Base-by-base conservation (phyloP, 2,113 vertebrate genomes). In the Albula goreensis region DNA sequence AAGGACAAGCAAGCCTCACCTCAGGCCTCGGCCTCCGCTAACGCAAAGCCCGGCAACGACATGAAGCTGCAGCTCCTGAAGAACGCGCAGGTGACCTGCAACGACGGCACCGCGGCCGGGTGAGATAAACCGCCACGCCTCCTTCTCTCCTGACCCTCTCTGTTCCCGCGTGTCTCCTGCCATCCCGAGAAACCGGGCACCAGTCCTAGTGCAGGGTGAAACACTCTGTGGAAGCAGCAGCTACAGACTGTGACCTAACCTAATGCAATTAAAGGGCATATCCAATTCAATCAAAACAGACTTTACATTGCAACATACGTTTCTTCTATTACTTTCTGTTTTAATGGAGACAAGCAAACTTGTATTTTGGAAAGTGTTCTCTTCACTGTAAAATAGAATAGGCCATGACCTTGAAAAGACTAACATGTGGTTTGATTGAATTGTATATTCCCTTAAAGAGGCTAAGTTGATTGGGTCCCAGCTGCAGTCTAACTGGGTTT, bases 21-120 rank as follows among this genome's bases (percentile, higher is more conserved):
- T 12, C 94, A 89, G 88, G 60, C 60, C 84, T 91, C 3, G 53
- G 53, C 85, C 50, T 85, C 50, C 4, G 31, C 77, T 0, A 22
- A 81, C 41, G 51, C 82, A 66, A 92, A 92, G 86, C 22, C 84
- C 8, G 41, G 50, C 2, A 91, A 94, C 15, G 95, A 95, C 2
- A 96, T 96, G 96, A 96, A 94, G 88, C 94, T 97, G 74, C 91
- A 95, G 81, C 94, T 95, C 88, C 92, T 91, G 56, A 95, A 89
- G 89, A 95, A 94, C 90, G 90, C 92, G 3, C 88, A 89, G 4
- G 92, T 95, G 53, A 92, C 93, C 4, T 95, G 95, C 85, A 96
- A 91, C 15, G 94, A 96, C 9, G 95, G 95, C 49, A 95, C 95
- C 25, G 92, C 93, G 66, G 94, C 95, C 48, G 94, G 94, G 94